A percentile compares a stretch with the other conserved stretches of the same genome.
Conservation (phyloP, 1,140 invertebrate genomes). For the Camponotus floridanus region DNA sequence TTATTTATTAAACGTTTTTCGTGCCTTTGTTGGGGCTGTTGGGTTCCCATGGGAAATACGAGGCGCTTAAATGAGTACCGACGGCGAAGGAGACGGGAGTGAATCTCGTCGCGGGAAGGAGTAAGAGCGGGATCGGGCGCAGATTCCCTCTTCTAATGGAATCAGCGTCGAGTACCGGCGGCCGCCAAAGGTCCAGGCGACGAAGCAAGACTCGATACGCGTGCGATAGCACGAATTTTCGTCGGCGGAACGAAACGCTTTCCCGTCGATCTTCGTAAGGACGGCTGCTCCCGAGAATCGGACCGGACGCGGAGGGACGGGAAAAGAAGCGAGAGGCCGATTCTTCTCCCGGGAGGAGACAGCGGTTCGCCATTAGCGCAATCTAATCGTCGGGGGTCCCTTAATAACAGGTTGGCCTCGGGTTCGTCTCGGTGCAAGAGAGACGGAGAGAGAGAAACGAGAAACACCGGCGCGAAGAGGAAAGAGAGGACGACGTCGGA, state of each 20-base stretch:
- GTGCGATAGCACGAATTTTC: constrained; percentile 54
- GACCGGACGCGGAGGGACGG: background rate
- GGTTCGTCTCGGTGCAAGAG: constrained; percentile 29
- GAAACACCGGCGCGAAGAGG: background rate
- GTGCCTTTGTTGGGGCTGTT: constrained; percentile 70
- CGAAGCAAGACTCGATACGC: background rate
- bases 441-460: constrained; percentile 10
- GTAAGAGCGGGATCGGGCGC: constrained; percentile 46
- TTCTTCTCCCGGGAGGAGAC: constrained; percentile 69
- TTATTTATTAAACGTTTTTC: constrained; percentile 78
- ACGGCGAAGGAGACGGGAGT: background rate
- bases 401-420: constrained; percentile 77
- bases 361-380: constrained; percentile 79
- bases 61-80: constrained; percentile 72
- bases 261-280: constrained; percentile 20
- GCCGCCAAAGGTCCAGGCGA: constrained; percentile 24
- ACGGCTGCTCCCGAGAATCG: background rate
- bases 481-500: constrained; percentile 12
- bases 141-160: constrained; percentile 64
- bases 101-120: constrained; percentile 36
- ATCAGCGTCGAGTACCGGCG: constrained; percentile 48
- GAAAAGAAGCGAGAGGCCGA: constrained; percentile 55
- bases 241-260: constrained; percentile 8
- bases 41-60: constrained; percentile 76
- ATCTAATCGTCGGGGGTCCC: constrained; percentile 77